phyloP scores from a whole-genome alignment of 2,888 invertebrate genomes.

The Drosophila falleni region DNA sequence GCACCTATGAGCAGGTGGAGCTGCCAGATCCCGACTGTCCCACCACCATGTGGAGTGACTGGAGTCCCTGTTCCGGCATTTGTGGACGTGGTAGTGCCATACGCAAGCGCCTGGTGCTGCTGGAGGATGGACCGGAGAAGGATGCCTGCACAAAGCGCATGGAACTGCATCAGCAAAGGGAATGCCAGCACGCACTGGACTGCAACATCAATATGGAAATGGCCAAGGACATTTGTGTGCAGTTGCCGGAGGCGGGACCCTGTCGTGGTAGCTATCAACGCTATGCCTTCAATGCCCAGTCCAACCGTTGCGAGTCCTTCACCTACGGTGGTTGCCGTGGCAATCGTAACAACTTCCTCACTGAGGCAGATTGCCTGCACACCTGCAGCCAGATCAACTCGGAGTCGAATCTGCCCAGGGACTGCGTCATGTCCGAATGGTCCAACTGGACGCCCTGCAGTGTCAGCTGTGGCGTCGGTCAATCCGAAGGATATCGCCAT shows the following conservation, averaged over 20 bases:
- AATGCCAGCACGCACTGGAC: constrained; percentile 89
- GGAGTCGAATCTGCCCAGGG: constrained; percentile 83
- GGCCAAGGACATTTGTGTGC: constrained; percentile 94
- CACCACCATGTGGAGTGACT: constrained; percentile 95
- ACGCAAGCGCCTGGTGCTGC: constrained; percentile 90
- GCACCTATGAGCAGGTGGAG: constrained; percentile 86
- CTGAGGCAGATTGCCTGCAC: constrained; percentile 90
- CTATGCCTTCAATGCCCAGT: constrained; percentile 92
- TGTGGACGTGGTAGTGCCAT: constrained; percentile 92
- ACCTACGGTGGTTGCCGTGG: constrained; percentile 96
- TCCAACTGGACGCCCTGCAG: constrained; percentile 93
- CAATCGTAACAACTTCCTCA: constrained; percentile 95
- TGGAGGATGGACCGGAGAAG: constrained; percentile 88
- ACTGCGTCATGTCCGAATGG: constrained; percentile 93
- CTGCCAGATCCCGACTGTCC: constrained; percentile 88
- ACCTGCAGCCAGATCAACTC: constrained; percentile 87
- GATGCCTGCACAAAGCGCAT: constrained; percentile 89
- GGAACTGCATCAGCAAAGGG: constrained; percentile 91
- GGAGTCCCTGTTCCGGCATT: constrained; percentile 96
- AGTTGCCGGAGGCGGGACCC: constrained; percentile 92
- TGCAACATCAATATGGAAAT: constrained; percentile 91
- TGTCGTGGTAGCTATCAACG: constrained; percentile 95
- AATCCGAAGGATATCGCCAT: constrained; percentile 87
- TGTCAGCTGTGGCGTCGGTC: constrained; percentile 91
- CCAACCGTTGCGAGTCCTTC: constrained; percentile 94